These are phyloP conservation scores for Tricholauxania praeusta DNA, from an alignment of 2,888 invertebrate genomes.

Conservation along the genomic window DNA sequence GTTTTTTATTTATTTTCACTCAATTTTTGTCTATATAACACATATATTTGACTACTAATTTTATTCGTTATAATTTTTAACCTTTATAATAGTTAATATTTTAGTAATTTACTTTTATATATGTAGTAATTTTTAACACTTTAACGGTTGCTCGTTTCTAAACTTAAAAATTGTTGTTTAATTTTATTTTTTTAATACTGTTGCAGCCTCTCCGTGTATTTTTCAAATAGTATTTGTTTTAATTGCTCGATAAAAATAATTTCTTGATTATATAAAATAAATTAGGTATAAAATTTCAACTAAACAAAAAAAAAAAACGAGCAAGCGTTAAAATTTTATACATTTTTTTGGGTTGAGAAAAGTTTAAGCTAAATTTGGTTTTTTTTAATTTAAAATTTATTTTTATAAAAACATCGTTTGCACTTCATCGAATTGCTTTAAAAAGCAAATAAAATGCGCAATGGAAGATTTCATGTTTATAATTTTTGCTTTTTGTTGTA, in stretches of 20 bases:
- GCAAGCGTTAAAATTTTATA: slow-evolving; percentile 41
- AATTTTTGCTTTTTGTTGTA: slow-evolving; percentile 43
- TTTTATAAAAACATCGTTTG: slow-evolving; percentile 39
- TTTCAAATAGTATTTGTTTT: slow-evolving; percentile 8
- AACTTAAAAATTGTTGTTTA: slow-evolving; percentile 40
- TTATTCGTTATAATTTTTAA: slow-evolving; percentile 16
- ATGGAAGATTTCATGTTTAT: slow-evolving; percentile 43
- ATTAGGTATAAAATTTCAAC: slow-evolving; percentile 14
- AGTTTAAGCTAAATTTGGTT: slow-evolving; percentile 21
- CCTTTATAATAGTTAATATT: too few species aligned
- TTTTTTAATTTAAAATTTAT: slow-evolving; percentile 22
- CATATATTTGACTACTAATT: slow-evolving; percentile 14
- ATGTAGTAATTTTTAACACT: slow-evolving; percentile 28
- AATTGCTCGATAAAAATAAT: neutral
- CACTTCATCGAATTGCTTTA: slow-evolving; percentile 42
- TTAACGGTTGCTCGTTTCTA: slow-evolving; percentile 14
- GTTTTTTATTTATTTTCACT: slow-evolving; percentile 2
- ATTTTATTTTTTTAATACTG: slow-evolving; percentile 55
- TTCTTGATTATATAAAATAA: slow-evolving; percentile 9
- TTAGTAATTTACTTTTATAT: neutral
- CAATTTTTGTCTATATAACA: neutral
- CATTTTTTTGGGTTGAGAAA: slow-evolving; percentile 42
- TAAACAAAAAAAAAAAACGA: slow-evolving; percentile 32
- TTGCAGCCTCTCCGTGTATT: slow-evolving; percentile 62
- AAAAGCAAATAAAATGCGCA: slow-evolving; percentile 41